Evolutionary conservation across 37 sponge, comb jelly and placozoan genomes (phyloP), one percentile per base, ranked within the genome.

Genomic region (Chondrosia reniformis): DNA sequence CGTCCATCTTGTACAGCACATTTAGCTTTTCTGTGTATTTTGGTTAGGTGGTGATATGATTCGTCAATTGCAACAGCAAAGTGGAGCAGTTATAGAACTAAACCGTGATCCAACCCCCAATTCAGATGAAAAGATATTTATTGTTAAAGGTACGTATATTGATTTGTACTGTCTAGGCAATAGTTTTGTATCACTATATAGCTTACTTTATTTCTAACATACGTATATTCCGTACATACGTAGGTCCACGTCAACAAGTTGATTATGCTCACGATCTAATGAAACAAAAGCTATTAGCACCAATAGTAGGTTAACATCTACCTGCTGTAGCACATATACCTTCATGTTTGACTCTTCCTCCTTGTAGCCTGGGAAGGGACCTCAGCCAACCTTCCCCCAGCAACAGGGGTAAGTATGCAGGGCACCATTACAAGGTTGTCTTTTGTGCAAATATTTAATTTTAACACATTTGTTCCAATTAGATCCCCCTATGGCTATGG

Each of bases 21-120:
- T 8, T 19, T 31, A 37, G 38, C 17, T 66, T 5, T 6, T 5
- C 4, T 31, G 38, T 66, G 38, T 66, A 15, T 45, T 17, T 37
- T 78, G 1, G 22, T 13, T 76, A 96, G 97, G 99, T 69, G 99
- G 99, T 32, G 99, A 95, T 38, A 98, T 93, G n/a, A 93, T 98
- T 67, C 86, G 93, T 25, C 84, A 86, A 67, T 79, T 98, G 17
- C 92, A 91, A 54, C 82, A 90, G 39, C 93, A 98, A 75, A 87
- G 88, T 54, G 96, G 96, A 65, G 89, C 91, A n/a, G 96, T 95
- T 74, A 92, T 98, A 40, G 99, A 95, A 76, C 75, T 98, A 43
- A 78, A 88, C 45, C 74, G 88, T 64, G 89, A 84, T 64, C 59
- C 85, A 13, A 87, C 88, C 12, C 91, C 84, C 17, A 88, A 85